phyloP scores from a whole-genome alignment of 2,888 invertebrate genomes.

The Rhagonycha fulva region DNA sequence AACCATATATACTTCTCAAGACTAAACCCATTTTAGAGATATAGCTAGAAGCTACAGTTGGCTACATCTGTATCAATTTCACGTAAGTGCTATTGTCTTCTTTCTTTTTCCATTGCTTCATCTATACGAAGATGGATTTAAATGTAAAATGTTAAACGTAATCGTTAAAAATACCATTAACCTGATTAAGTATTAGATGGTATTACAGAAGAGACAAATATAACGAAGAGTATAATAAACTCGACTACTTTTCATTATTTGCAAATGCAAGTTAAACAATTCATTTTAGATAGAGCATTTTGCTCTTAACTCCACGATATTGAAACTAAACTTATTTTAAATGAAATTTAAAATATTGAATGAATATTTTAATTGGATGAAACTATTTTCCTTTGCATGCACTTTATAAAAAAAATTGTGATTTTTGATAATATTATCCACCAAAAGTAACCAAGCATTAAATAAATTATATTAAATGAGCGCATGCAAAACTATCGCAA shows the following conservation, averaged over 20 bases:
- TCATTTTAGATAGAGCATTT: background rate
- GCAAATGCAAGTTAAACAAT: background rate
- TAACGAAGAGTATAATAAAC: background rate
- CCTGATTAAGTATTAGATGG: constrained; percentile 22
- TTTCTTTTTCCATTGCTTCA: constrained; percentile 17
- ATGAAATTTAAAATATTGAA: background rate
- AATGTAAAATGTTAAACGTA: constrained; percentile 25
- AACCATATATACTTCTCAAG: constrained; percentile 28
- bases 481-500: background rate
- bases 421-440: too few relatives aligned
- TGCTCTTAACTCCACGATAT: background rate
- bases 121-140: constrained; percentile 13
- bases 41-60: constrained; percentile 31
- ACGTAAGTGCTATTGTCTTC: constrained; percentile 28
- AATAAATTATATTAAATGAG: background rate
- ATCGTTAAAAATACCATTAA: constrained; percentile 26
- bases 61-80: constrained; percentile 32
- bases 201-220: background rate
- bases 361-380: background rate
- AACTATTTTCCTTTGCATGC: background rate
- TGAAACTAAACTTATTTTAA: background rate
- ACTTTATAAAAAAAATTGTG: too few relatives aligned
- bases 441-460: background rate
- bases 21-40: constrained; percentile 27
- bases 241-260: background rate